phyloP scores from a whole-genome alignment of 2,888 invertebrate species.

The Caenorhabditis becei region DNA sequence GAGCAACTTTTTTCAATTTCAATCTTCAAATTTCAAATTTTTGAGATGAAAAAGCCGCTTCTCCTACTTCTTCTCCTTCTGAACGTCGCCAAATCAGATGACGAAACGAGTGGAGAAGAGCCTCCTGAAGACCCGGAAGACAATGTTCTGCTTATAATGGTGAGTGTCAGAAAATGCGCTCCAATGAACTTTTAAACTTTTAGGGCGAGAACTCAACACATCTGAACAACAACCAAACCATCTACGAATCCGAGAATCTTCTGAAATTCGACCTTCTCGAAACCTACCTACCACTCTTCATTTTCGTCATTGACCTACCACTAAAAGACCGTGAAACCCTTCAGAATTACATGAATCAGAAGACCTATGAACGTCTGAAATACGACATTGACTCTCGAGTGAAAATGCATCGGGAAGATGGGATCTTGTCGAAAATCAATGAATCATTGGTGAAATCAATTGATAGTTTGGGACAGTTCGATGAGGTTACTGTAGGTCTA shows the following conservation, averaged over 20 bases:
- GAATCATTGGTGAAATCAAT: constrained; percentile 41
- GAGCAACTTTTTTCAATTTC: not conserved
- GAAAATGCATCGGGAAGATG: constrained; percentile 29
- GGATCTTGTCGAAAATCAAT: constrained; percentile 14
- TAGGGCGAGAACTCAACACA: constrained; percentile 44
- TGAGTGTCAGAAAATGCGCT: constrained; percentile 2
- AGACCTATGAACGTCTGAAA: constrained; percentile 66
- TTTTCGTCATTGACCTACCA: constrained; percentile 60
- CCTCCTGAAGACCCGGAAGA: constrained; percentile 28
- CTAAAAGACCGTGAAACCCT: constrained; percentile 58
- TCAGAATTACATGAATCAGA: constrained; percentile 50
- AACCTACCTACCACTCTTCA: constrained; percentile 66
- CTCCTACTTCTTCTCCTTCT: constrained; percentile 9
- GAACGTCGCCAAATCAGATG: constrained; percentile 16
- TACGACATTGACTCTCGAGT: constrained; percentile 62
- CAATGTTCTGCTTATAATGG: constrained; percentile 17
- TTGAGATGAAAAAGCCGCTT: constrained; percentile 1
- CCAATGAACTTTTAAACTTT: not conserved
- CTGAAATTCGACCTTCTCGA: constrained; percentile 56
- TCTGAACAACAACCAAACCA: constrained; percentile 29
- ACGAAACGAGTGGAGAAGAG: constrained; percentile 38
- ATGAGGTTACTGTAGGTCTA: constrained; percentile 57
- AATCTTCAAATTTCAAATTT: not conserved
- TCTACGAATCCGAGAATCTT: constrained; percentile 27
- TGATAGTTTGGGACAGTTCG: constrained; percentile 39